Evolutionary conservation across 2,888 invertebrate species (phyloP).

Genomic region (Epistrophella euchroma): DNA sequence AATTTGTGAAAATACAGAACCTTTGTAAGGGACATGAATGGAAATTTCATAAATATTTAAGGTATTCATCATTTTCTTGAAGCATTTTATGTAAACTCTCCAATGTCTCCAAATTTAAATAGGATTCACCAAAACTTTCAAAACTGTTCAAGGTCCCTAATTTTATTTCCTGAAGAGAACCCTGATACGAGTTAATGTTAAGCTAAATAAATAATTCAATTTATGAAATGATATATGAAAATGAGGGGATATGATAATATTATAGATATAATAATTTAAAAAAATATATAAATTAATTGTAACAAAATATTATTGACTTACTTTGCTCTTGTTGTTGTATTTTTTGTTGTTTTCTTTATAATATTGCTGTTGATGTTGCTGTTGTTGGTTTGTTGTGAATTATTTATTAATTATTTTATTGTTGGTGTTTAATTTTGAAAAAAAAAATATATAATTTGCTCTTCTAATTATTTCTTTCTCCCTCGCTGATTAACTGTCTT

Average conservation of each 20-base stretch:
- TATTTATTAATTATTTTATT: slow-evolving; percentile 24
- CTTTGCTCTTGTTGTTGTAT: slow-evolving; percentile 60
- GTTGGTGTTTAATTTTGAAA: slow-evolving; percentile 26
- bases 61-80: too few relatives aligned
- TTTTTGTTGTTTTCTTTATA: slow-evolving; percentile 31
- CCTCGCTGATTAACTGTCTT: slow-evolving; percentile 40
- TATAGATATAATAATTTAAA: neutral
- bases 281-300: neutral
- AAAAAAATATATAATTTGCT: neutral
- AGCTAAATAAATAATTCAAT: too few relatives aligned
- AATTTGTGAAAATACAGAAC: too few relatives aligned
- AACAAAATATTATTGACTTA: slow-evolving; percentile 35
- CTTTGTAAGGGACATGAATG: too few relatives aligned
- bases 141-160: too few relatives aligned
- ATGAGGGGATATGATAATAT: neutral
- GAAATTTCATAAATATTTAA: too few relatives aligned
- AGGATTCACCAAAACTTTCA: too few relatives aligned
- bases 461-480: slow-evolving; percentile 6
- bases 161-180: too few relatives aligned
- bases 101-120: too few relatives aligned
- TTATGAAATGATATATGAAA: neutral
- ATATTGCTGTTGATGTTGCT: slow-evolving; percentile 52
- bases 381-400: slow-evolving; percentile 37
- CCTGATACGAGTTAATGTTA: too few relatives aligned
- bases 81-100: too few relatives aligned